Conservation (phyloP, 2,888 invertebrate genomes). For the Nephrotoma appendiculata region DNA sequence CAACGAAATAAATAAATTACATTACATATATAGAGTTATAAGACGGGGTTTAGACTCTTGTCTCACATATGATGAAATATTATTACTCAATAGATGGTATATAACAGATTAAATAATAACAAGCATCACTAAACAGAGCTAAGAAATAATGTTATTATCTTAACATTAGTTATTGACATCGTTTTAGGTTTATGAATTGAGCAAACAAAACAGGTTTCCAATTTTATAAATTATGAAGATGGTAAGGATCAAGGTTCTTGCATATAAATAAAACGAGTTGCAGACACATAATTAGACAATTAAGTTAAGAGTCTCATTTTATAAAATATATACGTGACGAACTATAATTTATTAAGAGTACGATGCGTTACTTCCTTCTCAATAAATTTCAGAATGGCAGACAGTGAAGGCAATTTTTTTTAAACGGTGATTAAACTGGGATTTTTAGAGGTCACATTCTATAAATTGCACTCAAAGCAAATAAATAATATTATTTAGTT, state of each 20-base stretch:
- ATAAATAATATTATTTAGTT: too few relatives aligned
- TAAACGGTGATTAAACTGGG: background rate
- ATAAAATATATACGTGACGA: background rate
- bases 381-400: background rate
- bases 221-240: background rate
- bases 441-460: background rate
- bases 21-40: background rate
- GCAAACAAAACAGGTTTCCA: background rate
- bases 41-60: background rate
- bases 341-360: too few relatives aligned
- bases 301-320: too few relatives aligned
- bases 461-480: background rate
- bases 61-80: background rate
- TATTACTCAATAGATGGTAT: background rate
- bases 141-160: background rate
- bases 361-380: background rate
- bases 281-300: too few relatives aligned
- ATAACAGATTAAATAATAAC: background rate
- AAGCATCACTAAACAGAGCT: background rate
- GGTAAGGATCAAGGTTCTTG: background rate
- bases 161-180: background rate
- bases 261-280: background rate
- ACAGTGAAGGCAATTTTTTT: background rate
- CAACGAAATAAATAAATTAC: background rate
- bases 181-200: background rate